Evolutionary conservation across 92 coral and sea anemone genomes (phyloP).

Genomic region (Umimayanthus kanabou): DNA sequence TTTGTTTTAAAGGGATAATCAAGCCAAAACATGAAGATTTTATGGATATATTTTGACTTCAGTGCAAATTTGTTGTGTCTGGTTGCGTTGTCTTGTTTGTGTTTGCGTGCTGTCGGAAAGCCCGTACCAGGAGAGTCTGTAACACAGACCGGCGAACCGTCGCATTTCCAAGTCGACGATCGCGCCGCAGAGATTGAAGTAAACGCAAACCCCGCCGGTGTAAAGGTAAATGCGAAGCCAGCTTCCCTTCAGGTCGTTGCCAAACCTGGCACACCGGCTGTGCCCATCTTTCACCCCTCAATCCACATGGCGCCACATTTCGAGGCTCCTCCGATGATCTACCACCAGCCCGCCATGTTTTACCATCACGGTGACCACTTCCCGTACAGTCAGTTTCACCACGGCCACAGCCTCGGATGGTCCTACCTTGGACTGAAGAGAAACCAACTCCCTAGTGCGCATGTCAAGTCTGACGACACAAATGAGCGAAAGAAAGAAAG

Average conservation of each 20-base stretch:
- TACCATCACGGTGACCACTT: slow-evolving; percentile 23
- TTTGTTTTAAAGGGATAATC: not conserved
- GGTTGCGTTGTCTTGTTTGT: slow-evolving; percentile 8
- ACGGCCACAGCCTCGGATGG: slow-evolving; percentile 68
- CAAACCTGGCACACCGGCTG: slow-evolving; percentile 94
- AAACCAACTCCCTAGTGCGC: slow-evolving; percentile 56
- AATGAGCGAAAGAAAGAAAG: slow-evolving; percentile 41
- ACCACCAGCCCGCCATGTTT: slow-evolving; percentile 77
- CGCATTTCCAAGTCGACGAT: slow-evolving; percentile 99
- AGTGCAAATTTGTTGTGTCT: slow-evolving; percentile 1
- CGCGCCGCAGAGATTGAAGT: slow-evolving; percentile 99
- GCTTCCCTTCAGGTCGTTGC: slow-evolving; percentile 99
- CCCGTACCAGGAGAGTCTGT: slow-evolving; percentile 54
- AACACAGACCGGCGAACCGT: slow-evolving; percentile 95
- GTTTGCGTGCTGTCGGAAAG: slow-evolving; percentile 24
- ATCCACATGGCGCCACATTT: slow-evolving; percentile 91
- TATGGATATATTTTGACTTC: slow-evolving; percentile 8
- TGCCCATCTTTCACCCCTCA: slow-evolving; percentile 93
- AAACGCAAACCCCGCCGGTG: slow-evolving; percentile 98
- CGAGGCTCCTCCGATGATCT: slow-evolving; percentile 75
- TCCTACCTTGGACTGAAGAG: slow-evolving; percentile 80
- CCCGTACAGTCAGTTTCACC: slow-evolving; percentile 36
- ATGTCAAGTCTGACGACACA: slow-evolving; percentile 2
- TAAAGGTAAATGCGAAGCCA: slow-evolving; percentile 97
- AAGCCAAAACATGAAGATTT: slow-evolving; percentile 37